A percentile compares a stretch with the other conserved stretches of the same genome.
Evolutionary conservation across 2,113 vertebrate genomes (phyloP).

Genomic region (Apteryx owenii): DNA sequence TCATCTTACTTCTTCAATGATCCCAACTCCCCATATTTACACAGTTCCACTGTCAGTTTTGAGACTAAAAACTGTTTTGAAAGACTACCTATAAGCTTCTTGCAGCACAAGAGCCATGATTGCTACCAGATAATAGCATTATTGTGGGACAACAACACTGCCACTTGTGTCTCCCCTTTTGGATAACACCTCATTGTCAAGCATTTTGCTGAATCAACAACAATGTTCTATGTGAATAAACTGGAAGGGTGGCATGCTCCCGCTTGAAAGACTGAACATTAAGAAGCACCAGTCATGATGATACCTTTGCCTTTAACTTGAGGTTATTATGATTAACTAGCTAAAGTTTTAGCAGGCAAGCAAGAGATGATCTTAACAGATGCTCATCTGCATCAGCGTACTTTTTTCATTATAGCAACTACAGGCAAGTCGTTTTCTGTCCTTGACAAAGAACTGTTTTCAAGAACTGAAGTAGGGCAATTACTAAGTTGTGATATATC

Average conservation of each 20-base stretch:
- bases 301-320: not conserved
- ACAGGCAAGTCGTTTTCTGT: conserved; percentile 4
- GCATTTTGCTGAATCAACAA: not conserved
- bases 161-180: not conserved
- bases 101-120: not conserved
- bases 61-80: not conserved
- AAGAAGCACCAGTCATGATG: not conserved
- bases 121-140: not conserved
- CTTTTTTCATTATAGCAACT: not conserved
- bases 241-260: not conserved
- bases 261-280: not conserved
- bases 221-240: not conserved
- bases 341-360: not conserved
- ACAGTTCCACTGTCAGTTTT: not conserved
- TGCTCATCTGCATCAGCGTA: not conserved
- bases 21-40: not conserved
- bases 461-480: not conserved
- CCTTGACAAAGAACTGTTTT: conserved; percentile 26
- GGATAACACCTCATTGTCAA: fast-evolving
- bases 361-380: not conserved
- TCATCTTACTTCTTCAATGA: not conserved
- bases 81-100: not conserved
- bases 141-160: not conserved
- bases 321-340: not conserved
- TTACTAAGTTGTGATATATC: conserved; percentile 37